Percentiles rank a stretch among this genome's conserved stretches.
Evolutionary conservation across 2,797 vertebrate species (phyloP).

Genomic region (Alfaro cultratus): DNA sequence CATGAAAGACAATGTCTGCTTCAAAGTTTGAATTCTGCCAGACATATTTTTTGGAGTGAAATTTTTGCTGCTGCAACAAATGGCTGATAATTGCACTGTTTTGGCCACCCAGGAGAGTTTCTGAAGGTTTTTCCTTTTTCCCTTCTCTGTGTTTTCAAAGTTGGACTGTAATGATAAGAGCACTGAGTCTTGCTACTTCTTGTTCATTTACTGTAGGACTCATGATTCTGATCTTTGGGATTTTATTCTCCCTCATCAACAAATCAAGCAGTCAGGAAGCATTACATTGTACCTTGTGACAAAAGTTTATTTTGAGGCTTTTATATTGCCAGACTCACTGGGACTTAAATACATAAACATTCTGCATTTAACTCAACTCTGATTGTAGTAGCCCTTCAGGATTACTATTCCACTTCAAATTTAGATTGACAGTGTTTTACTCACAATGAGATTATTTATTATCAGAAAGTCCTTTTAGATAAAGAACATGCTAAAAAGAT

Average conservation of each 20-base stretch:
- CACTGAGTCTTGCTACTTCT: neutral
- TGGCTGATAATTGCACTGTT: neutral
- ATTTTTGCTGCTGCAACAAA: neutral
- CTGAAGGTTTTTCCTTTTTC: neutral
- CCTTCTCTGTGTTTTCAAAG: neutral
- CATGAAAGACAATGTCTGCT: neutral
- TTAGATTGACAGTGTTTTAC: neutral
- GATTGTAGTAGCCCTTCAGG: neutral
- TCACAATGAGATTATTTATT: neutral
- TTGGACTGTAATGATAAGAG: neutral
- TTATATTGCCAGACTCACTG: neutral
- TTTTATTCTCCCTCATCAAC: neutral
- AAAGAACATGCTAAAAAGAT: neutral
- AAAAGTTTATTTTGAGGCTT: neutral
- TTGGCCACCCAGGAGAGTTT: neutral
- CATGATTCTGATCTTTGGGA: neutral
- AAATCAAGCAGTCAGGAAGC: neutral
- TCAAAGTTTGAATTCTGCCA: neutral
- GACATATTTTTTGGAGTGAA: neutral
- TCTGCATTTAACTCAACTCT: neutral
- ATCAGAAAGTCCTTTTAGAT: neutral
- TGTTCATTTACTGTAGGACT: neutral
- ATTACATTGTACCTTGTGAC: neutral
- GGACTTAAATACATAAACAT: neutral
- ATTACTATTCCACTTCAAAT: neutral